Percentiles rank a stretch among this genome's conserved stretches.
Evolutionary conservation across 1,140 invertebrate species (phyloP).

Genomic region (Belonocnema kinseyi): DNA sequence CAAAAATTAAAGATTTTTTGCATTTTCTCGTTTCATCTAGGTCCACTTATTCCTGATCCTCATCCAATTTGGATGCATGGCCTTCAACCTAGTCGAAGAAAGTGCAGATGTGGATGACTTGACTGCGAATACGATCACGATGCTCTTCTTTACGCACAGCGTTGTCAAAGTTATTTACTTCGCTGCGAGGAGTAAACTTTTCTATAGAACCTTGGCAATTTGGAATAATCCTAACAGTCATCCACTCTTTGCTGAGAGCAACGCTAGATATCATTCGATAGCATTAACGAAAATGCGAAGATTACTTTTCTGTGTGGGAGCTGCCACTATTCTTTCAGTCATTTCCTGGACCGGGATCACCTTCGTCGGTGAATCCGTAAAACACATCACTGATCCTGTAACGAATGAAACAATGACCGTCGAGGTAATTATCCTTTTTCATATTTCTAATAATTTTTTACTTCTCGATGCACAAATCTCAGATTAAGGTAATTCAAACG

Average conservation of each 20-base stretch:
- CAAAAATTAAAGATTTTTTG: background rate
- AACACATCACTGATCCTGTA: constrained; percentile 80
- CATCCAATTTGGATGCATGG: constrained; percentile 80
- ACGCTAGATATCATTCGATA: constrained; percentile 84
- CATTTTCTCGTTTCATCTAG: constrained; percentile 46
- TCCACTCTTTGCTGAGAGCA: constrained; percentile 89
- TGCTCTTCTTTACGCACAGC: constrained; percentile 86
- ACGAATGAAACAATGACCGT: constrained; percentile 83
- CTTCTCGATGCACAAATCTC: background rate
- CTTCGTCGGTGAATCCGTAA: constrained; percentile 85
- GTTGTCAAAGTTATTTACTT: constrained; percentile 86
- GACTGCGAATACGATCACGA: constrained; percentile 87
- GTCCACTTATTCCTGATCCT: constrained; percentile 80
- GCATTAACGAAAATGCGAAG: constrained; percentile 86
- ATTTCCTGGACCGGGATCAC: constrained; percentile 84
- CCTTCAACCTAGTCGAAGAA: constrained; percentile 82
- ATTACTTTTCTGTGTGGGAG: constrained; percentile 81
- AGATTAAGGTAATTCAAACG: no score
- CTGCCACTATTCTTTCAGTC: constrained; percentile 78
- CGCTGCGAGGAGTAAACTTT: constrained; percentile 82
- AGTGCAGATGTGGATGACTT: constrained; percentile 87
- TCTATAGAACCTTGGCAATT: constrained; percentile 85
- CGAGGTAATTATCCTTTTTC: constrained; percentile 66
- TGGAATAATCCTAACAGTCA: constrained; percentile 90
- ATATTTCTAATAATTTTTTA: background rate